phyloP scores from a whole-genome alignment of 92 coral and sea anemone genomes.

The Desmophyllum pertusum region DNA sequence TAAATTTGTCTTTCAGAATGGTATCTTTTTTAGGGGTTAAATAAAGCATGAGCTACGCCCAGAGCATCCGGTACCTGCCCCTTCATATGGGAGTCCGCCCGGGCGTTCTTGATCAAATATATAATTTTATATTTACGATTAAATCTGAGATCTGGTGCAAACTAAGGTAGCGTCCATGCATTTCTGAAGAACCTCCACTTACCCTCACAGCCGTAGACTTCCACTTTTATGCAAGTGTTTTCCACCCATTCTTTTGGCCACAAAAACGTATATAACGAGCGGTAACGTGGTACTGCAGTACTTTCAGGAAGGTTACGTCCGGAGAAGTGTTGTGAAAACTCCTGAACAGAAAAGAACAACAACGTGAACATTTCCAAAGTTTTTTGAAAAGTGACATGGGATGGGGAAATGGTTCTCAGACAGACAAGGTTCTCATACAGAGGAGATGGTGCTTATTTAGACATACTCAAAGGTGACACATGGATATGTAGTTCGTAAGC shows the following conservation, averaged over 20 bases:
- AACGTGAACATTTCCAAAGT: neutral
- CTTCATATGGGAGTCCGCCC: no score
- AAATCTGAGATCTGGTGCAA: neutral
- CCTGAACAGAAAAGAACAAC: slow-evolving; percentile 20
- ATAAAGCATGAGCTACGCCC: no score
- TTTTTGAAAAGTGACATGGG: no score
- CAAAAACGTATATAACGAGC: slow-evolving; percentile 46
- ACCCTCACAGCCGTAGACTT: slow-evolving; percentile 64
- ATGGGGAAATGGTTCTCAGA: no score
- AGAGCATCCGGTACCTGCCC: no score
- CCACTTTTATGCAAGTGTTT: slow-evolving; percentile 23
- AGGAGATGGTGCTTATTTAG: no score
- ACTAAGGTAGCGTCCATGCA: neutral
- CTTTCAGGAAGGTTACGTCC: neutral
- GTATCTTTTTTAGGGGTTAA: no score
- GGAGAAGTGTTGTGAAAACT: slow-evolving; percentile 19
- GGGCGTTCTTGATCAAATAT: neutral
- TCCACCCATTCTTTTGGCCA: slow-evolving; percentile 13
- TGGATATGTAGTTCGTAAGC: no score
- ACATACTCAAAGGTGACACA: no score
- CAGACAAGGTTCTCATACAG: no score
- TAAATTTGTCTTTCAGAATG: no score
- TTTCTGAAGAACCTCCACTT: neutral
- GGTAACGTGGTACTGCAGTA: slow-evolving; percentile 38
- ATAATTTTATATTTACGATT: neutral